Evolutionary conservation across 1,140 invertebrate genomes (phyloP), one percentile per base, ranked within the genome.

Genomic region (Charaxes varanes): DNA sequence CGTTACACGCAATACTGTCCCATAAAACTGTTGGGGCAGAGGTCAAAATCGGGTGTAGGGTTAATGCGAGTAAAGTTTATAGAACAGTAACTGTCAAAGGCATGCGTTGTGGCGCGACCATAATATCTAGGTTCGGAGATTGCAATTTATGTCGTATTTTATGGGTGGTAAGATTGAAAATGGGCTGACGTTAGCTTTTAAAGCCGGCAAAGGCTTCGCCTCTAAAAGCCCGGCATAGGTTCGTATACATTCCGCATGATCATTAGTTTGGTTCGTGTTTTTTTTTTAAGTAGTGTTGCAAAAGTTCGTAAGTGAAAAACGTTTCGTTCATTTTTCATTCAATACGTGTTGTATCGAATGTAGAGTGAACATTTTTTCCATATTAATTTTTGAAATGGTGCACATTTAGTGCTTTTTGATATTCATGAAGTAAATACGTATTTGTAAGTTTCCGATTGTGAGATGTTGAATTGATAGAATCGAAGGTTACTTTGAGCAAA

Each of bases 41-140:
- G 49, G 31, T 33, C 8, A 23, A 42, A 42, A 28, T 48, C 13
- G 33, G 36, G 10, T 10, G 24, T 31, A 30, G 10, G 5, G 14
- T 30, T 27, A 16, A 21, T 41, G 17, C 15, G 6, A 33, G 18
- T 6, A 34, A 34, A 51, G 52, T 59, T 58, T 63, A 62, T 54
- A 57, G 58, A 54, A 55, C 53, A 37, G 59, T 54, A 56, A 60
- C 57, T 63, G 68, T 69, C 65, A 62, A 64, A 67, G 50, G 56
- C 59, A 56, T 54, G 46, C 53, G 47, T 58, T 57, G 48, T 34
- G 18, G 36, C 24, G 28, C 21, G 31, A 49, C 26, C 27, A 43
- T 55, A 50, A 48, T 48, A 55, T 55, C 38, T 35, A 47, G n/a
- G 19, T 11, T 15, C 12, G 21, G 16, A 11, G n/a, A 11, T 11